Evolutionary conservation across 2,797 vertebrate species (phyloP).

Genomic region (Micromesistius poutassou): DNA sequence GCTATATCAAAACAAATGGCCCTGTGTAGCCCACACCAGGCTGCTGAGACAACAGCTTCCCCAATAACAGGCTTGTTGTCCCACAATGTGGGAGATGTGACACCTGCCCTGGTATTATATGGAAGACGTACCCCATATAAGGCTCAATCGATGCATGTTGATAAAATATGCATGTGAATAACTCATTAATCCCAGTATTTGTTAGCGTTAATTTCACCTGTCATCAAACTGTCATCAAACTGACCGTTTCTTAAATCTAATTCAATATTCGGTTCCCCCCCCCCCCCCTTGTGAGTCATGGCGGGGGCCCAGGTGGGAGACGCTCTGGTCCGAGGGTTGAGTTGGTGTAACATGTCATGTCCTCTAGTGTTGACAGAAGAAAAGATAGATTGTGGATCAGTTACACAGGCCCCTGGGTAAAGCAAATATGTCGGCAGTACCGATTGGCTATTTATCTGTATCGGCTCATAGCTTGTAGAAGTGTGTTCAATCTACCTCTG

Average conservation of each 20-base stretch:
- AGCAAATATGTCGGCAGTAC: background rate
- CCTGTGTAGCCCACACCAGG: slow-evolving; percentile 27
- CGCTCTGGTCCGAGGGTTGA: slow-evolving; percentile 10
- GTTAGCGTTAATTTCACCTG: background rate
- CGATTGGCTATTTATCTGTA: background rate
- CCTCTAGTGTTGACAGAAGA: background rate
- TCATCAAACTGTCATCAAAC: background rate
- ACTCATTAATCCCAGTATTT: background rate
- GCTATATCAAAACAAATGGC: slow-evolving; percentile 59
- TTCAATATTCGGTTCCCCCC: background rate
- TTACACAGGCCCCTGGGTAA: background rate
- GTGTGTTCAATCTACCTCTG: background rate
- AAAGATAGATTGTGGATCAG: background rate
- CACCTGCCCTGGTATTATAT: background rate
- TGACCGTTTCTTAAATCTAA: background rate
- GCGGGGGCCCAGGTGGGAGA: background rate
- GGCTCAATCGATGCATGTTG: background rate
- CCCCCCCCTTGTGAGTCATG: background rate
- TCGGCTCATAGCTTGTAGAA: background rate
- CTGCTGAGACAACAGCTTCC: slow-evolving; percentile 57
- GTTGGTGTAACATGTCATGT: slow-evolving; percentile 9
- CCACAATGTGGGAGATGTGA: slow-evolving; percentile 17
- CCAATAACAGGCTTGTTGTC: slow-evolving; percentile 27
- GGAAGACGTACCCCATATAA: background rate
- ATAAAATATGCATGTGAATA: background rate